Percentiles rank a stretch among this genome's conserved stretches.
Evolutionary conservation across 1,140 invertebrate genomes (phyloP).

Genomic region (Drosophila nigromelanica): DNA sequence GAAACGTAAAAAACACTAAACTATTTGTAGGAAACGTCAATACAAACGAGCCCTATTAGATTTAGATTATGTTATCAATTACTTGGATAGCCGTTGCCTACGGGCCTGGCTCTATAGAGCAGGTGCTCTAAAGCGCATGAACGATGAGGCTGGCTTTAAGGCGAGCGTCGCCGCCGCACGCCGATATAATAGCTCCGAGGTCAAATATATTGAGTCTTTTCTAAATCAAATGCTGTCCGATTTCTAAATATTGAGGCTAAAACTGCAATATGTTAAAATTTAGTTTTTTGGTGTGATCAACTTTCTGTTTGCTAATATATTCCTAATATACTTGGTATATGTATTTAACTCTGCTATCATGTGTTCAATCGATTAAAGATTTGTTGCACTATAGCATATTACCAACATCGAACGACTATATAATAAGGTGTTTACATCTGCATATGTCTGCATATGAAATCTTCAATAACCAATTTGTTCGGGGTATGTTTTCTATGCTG

Average conservation of each 20-base stretch:
- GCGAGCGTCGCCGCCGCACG: slow-evolving; percentile 29
- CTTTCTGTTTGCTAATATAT: too few species aligned
- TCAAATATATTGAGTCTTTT: slow-evolving; percentile 40
- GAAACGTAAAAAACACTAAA: neutral
- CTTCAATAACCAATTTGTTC: too few species aligned
- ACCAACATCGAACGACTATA: too few species aligned
- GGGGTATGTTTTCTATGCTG: too few species aligned
- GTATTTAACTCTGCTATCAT: too few species aligned
- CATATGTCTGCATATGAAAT: too few species aligned
- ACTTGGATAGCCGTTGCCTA: slow-evolving; percentile 20
- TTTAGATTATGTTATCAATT: slow-evolving; percentile 38
- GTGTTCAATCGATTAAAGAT: too few species aligned
- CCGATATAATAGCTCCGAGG: slow-evolving; percentile 23
- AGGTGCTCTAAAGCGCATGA: slow-evolving; percentile 43
- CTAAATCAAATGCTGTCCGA: slow-evolving; percentile 40
- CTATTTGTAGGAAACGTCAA: slow-evolving; percentile 20
- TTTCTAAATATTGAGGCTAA: slow-evolving; percentile 29
- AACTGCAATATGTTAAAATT: too few species aligned
- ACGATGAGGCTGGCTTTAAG: slow-evolving; percentile 42
- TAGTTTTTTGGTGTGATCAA: too few species aligned
- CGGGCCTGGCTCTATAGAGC: slow-evolving; percentile 56
- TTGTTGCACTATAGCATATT: too few species aligned
- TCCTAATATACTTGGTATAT: too few species aligned
- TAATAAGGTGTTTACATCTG: too few species aligned
- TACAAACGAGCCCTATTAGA: slow-evolving; percentile 41